Conservation (phyloP, 2,113 vertebrate species). For the Sorex araneus region DNA sequence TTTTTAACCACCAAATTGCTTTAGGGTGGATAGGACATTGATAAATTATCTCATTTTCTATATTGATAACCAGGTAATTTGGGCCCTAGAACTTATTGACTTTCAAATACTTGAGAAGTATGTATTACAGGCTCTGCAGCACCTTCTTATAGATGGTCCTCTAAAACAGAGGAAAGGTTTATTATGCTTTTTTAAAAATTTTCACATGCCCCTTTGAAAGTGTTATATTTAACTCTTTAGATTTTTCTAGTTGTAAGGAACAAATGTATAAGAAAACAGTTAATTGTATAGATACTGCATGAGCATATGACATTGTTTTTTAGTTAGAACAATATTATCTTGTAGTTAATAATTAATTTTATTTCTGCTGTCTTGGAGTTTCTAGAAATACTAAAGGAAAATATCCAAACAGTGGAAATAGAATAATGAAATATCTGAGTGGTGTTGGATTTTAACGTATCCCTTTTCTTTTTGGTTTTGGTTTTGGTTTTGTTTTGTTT, state of each 20-base stretch:
- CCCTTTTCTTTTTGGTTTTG: not conserved
- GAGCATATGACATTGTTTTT: too few relatives aligned
- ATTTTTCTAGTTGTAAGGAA: not conserved
- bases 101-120: constrained; percentile 40
- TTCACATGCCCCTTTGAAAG: constrained; percentile 8
- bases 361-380: constrained; percentile 33
- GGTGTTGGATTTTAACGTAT: not conserved
- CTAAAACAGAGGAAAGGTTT: constrained; percentile 30
- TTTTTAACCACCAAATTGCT: not conserved
- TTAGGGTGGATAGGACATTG: not conserved
- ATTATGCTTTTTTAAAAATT: not conserved
- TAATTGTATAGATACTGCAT: not conserved
- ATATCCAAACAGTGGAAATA: not conserved
- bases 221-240: constrained; percentile 30
- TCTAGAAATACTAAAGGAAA: constrained; percentile 32
- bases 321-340: not conserved
- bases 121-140: not conserved
- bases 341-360: not conserved
- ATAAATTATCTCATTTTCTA: constrained; percentile 56
- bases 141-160: constrained; percentile 11
- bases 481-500: not conserved
- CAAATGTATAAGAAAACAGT: constrained; percentile 53
- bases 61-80: constrained; percentile 33
- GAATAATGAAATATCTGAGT: not conserved
- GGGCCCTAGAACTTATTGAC: not conserved